Percentiles rank a stretch among this genome's conserved stretches.
Evolutionary conservation across 2,888 invertebrate genomes (phyloP).

Genomic region (Cryptus viduatorius): DNA sequence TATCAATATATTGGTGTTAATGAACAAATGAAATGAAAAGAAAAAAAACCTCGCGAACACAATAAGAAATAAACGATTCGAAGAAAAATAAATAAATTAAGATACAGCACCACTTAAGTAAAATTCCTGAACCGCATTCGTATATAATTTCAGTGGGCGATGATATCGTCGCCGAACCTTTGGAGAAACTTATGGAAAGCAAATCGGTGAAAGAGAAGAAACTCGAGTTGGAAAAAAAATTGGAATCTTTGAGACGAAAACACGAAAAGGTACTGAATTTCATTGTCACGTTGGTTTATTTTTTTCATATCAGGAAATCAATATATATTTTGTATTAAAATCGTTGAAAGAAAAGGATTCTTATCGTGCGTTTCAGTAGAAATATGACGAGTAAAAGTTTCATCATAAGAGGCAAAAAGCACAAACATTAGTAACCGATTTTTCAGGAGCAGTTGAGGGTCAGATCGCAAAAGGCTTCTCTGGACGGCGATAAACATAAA

Average conservation of each 20-base stretch:
- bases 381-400: too few relatives aligned
- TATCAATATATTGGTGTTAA: neutral
- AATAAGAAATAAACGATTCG: neutral
- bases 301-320: neutral
- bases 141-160: constrained; percentile 75
- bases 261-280: constrained; percentile 88
- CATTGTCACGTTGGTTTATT: neutral
- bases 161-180: constrained; percentile 90
- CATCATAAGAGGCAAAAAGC: neutral
- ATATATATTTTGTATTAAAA: too few relatives aligned
- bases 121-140: neutral
- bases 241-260: constrained; percentile 93
- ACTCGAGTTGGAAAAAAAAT: constrained; percentile 93
- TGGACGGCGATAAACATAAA: constrained; percentile 88
- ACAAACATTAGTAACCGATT: constrained; percentile 19
- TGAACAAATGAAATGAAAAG: neutral
- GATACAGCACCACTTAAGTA: neutral
- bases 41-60: too few relatives aligned
- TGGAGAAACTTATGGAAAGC: constrained; percentile 92
- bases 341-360: too few relatives aligned
- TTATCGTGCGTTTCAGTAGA: too few relatives aligned
- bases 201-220: constrained; percentile 94
- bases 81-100: neutral
- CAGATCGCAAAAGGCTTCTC: constrained; percentile 87
- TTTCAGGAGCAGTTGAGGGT: constrained; percentile 87